Evolutionary conservation across 30 jellyfish, hydroid and myxozoan species (phyloP).

Genomic region (Nemopilema nomurai): DNA sequence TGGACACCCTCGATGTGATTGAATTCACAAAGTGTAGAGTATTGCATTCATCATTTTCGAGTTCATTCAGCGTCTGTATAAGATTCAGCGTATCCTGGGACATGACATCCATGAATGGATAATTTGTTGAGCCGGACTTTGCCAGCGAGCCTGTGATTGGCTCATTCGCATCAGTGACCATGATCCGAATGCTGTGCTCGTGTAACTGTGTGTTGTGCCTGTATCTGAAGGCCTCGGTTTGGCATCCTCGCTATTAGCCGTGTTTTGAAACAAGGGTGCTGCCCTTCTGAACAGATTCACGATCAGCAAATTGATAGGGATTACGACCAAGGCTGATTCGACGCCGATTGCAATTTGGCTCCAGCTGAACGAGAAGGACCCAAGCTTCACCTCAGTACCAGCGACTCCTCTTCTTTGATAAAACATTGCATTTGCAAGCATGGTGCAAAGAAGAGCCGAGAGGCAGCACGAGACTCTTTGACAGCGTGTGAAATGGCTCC

Average conservation of each 20-base stretch:
- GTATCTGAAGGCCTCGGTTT: neutral
- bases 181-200: neutral
- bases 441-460: slow-evolving; percentile 59
- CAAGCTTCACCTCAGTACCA: slow-evolving; percentile 45
- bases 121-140: neutral
- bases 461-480: slow-evolving; percentile 84
- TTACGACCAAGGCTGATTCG: slow-evolving; percentile 67
- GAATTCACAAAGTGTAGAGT: neutral
- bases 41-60: slow-evolving; percentile 2
- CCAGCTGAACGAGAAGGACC: slow-evolving; percentile 60
- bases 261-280: neutral
- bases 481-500: slow-evolving; percentile 74
- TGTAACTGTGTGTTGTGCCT: neutral
- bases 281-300: slow-evolving; percentile 67
- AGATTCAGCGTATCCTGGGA: slow-evolving; percentile 11
- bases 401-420: slow-evolving; percentile 8
- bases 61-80: neutral
- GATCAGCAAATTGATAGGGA: slow-evolving; percentile 66
- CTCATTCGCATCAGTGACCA: neutral
- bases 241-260: neutral
- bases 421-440: slow-evolving; percentile 87
- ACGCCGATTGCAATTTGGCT: slow-evolving; percentile 67
- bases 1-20: neutral
- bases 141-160: neutral
- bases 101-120: slow-evolving; percentile 16